Conservation (phyloP, 2,888 invertebrate genomes). For the Oscheius sp. region DNA sequence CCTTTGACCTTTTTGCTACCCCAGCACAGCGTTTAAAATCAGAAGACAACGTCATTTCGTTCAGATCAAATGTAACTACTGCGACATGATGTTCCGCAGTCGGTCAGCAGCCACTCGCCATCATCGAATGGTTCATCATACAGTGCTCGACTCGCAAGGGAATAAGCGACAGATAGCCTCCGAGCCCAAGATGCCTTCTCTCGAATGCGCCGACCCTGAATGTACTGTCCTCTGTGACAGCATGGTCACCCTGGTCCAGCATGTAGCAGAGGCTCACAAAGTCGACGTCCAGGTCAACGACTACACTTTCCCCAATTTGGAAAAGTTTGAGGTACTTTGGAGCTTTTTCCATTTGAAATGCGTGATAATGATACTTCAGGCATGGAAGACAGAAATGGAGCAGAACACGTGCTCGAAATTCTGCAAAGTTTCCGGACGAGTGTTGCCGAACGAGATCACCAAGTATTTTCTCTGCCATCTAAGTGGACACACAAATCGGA, state of each 20-base stretch:
- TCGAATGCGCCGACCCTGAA: constrained; percentile 39
- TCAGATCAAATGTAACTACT: constrained; percentile 33
- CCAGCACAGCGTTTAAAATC: neutral
- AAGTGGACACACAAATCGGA: constrained; percentile 45
- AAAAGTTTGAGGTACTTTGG: constrained; percentile 44
- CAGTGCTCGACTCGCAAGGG: neutral
- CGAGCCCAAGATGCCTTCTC: constrained; percentile 30
- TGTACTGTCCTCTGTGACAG: constrained; percentile 43
- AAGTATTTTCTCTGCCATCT: constrained; percentile 54
- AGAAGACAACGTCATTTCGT: neutral
- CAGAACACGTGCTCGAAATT: constrained; percentile 43
- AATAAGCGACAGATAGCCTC: neutral
- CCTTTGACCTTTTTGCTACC: too few species aligned
- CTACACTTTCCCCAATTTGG: constrained; percentile 40
- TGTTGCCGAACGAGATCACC: constrained; percentile 36
- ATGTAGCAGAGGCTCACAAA: constrained; percentile 41
- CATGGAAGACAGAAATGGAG: constrained; percentile 45
- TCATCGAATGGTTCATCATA: constrained; percentile 26
- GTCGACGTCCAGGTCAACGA: constrained; percentile 43
- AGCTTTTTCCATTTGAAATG: neutral
- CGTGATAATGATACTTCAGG: neutral
- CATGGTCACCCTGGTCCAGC: constrained; percentile 42
- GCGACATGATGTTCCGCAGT: constrained; percentile 32
- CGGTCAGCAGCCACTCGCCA: constrained; percentile 34
- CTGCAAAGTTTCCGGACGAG: constrained; percentile 43